A percentile compares a stretch with the other conserved stretches of the same genome.
Evolutionary conservation across 2,888 invertebrate genomes (phyloP).

Genomic region (Apamea crenata): DNA sequence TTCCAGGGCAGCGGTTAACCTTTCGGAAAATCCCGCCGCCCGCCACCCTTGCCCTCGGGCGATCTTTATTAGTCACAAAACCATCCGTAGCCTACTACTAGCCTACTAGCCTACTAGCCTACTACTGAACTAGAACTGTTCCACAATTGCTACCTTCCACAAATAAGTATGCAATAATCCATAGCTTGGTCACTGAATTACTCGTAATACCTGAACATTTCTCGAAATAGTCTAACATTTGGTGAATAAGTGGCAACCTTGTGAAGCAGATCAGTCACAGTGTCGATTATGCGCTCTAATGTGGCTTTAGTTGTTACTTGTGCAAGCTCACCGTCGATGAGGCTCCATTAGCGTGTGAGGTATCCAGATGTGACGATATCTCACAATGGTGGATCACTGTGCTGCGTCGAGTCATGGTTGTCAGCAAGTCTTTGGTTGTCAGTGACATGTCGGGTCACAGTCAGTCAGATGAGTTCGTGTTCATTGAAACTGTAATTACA

Average conservation of each 20-base stretch:
- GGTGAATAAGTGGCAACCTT: conserved; percentile 23
- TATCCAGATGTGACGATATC: conserved; percentile 28
- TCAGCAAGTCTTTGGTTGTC: no score
- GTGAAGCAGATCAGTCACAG: conserved; percentile 35
- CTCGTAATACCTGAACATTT: background rate
- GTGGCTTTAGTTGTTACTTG: conserved; percentile 33
- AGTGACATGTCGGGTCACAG: background rate
- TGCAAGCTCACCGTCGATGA: conserved; percentile 40
- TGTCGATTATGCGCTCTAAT: conserved; percentile 38
- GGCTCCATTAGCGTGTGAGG: conserved; percentile 35
- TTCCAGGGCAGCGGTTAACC: no score
- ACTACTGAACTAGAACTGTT: background rate
- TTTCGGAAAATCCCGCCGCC: no score
- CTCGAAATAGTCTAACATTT: conserved; percentile 13
- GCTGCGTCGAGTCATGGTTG: conserved; percentile 10
- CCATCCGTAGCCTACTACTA: background rate
- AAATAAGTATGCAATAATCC: background rate
- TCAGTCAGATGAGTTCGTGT: conserved; percentile 12
- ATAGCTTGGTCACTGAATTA: background rate
- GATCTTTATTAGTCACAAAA: conserved; percentile 3
- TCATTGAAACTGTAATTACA: conserved; percentile 27
- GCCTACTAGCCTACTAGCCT: no score
- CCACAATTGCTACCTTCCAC: background rate
- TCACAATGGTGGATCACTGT: background rate
- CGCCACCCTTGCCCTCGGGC: no score